Conservation (phyloP, 2,797 vertebrate genomes). For the Aulostomus chinensis region DNA sequence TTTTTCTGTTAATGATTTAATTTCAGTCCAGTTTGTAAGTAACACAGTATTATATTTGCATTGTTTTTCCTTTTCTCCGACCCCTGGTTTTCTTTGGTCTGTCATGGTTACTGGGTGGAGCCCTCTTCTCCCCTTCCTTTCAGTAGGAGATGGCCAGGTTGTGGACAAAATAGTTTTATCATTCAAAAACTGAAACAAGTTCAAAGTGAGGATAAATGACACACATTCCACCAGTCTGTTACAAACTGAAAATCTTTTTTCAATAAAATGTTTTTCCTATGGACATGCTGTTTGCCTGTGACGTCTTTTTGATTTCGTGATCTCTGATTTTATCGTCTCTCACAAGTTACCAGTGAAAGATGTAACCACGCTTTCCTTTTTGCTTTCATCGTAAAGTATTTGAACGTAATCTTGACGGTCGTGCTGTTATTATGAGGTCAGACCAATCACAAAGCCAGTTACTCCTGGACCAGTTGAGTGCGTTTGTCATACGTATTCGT, state of each 20-base stretch:
- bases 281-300: slow-evolving; percentile 77
- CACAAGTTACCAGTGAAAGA: neutral
- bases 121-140: slow-evolving; percentile 79
- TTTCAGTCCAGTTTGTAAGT: slow-evolving; percentile 95
- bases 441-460: no score
- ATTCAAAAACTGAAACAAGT: slow-evolving; percentile 72
- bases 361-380: no score
- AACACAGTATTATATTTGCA: slow-evolving; percentile 97
- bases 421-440: no score
- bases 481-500: no score
- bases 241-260: slow-evolving; percentile 97
- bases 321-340: slow-evolving; percentile 6
- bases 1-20: slow-evolving; percentile 58
- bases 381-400: no score
- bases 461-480: no score
- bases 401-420: no score
- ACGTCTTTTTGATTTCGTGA: neutral
- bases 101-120: slow-evolving; percentile 85
- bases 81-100: slow-evolving; percentile 78
- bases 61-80: slow-evolving; percentile 85
- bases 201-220: slow-evolving; percentile 80
- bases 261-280: slow-evolving; percentile 99
- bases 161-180: slow-evolving; percentile 70
- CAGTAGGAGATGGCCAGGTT: slow-evolving; percentile 86
- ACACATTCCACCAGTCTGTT: slow-evolving; percentile 99